Evolutionary conservation across 2,888 invertebrate species (phyloP), one percentile per base, ranked within the genome.

Genomic region (Suillia variegata): DNA sequence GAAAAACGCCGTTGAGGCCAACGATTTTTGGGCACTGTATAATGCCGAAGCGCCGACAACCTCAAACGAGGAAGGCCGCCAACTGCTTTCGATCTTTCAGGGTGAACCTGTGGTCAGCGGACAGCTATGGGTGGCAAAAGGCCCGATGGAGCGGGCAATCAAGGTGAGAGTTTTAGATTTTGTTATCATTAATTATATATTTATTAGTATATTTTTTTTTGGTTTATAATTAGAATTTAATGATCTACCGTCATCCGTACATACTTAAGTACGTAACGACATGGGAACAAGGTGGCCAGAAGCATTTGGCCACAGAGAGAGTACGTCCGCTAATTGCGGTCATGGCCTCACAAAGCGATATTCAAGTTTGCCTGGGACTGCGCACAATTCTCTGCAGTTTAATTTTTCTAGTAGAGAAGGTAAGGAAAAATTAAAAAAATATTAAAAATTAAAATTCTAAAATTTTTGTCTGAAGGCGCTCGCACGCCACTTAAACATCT

Each of bases 281-380:
- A 1, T 93, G 93, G 89, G 87, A 89, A 61, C 89, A 90, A 70
- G 87, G 89, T 47, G 89, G 89, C 10, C 89, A 89, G 63, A 87
- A 88, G 70, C 88, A 89, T 79, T 84, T 96, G 62, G 91, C 91
- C 1, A 93, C 94, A 1, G 95, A 96, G 80, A 89, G 88, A 80
- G 91, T 92, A 2, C 87, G 86, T 62, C 94, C 95, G 1, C 82
- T 96, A 13, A 84, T 87, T 24, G 87, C 88, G 70, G 85, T 88
- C 1, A 80, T 94, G 42, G 80, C 84, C 13, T 82, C 85, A 13
- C 87, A 92, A 72, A 90, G 88, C 62, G 88, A 90, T 3, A 84
- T 92, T 52, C 94, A 96, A 83, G 88, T 93, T 67, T 94, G 93
- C 76, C 87, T 94, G 65, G 95, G 95, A 0, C 82, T 96, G 6